phyloP scores from a whole-genome alignment of 2,888 invertebrate species.

The Callimorpha dominula region DNA sequence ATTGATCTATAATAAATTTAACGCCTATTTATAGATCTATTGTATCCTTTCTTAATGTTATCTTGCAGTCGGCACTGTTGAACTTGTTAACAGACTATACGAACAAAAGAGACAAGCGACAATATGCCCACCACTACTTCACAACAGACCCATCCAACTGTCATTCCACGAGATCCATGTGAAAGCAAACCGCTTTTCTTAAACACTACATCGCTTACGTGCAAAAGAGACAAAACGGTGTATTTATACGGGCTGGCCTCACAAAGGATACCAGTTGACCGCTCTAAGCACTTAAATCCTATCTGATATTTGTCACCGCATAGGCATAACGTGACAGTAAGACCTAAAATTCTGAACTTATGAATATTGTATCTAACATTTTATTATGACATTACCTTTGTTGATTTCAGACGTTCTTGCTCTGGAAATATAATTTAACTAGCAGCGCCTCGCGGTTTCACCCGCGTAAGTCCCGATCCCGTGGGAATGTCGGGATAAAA shows the following conservation, averaged over 20 bases:
- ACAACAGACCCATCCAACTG: slow-evolving; percentile 9
- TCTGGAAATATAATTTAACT: too few relatives aligned
- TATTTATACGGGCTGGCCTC: slow-evolving; percentile 22
- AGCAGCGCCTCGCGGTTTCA: too few relatives aligned
- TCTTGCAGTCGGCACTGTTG: background rate
- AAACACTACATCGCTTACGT: slow-evolving; percentile 2
- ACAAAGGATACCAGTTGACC: slow-evolving; percentile 39
- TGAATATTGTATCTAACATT: background rate
- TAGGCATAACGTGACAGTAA: slow-evolving; percentile 25
- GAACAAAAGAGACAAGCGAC: slow-evolving; percentile 17
- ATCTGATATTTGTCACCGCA: slow-evolving; percentile 25
- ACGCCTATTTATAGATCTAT: background rate
- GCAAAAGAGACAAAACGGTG: slow-evolving; percentile 7
- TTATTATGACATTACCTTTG: background rate
- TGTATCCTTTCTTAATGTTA: slow-evolving; percentile 7
- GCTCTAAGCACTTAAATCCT: slow-evolving; percentile 30
- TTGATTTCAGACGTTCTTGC: too few relatives aligned
- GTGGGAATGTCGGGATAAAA: too few relatives aligned
- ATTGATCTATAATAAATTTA: background rate
- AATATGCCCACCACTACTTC: background rate
- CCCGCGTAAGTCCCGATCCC: too few relatives aligned
- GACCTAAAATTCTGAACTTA: slow-evolving; percentile 9
- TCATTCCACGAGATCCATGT: background rate
- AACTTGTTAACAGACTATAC: slow-evolving; percentile 4
- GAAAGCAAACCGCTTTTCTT: slow-evolving; percentile 5